Evolutionary conservation across 2,113 vertebrate genomes (phyloP), one percentile per base, ranked within the genome.

Genomic region (Aptenodytes forsteri): DNA sequence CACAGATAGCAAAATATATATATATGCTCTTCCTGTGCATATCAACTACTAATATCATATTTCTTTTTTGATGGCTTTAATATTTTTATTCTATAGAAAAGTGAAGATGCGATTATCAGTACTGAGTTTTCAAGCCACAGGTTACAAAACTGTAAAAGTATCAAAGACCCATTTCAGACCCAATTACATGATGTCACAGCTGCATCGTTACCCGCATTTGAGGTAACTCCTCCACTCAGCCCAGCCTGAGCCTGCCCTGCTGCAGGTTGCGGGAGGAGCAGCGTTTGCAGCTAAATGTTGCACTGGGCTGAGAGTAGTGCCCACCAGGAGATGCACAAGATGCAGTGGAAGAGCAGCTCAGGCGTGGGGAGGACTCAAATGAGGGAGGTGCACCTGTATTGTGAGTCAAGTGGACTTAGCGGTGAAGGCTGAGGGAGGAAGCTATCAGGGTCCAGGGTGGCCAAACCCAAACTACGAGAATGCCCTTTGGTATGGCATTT

Each of bases 1-100:
- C 95, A 94, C 96, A 98, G 96, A 95, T 97, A 83, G 61, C 42
- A 97, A 97, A 90, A 97, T 93, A 97, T 97, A 96, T 93, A 97
- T 89, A 90, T 85, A 90, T 91, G 49, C 13, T 94, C 71, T 90
- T 91, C 70, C 61, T 85, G 76, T 92, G 54, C 36, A 44, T 76
- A 93, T 56, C 30, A 76, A 40, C 58, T 66, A 62, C 32, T 54
- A 36, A 47, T 58, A 54, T 27, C 2, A 16, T 84, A 40, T 80
- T 84, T 95, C 8, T 69, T 65, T 70, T 85, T 55, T 49, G 23
- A 34, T 64, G 23, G 5, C 8, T 84, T 71, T 55, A 59, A 38
- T 59, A 83, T n/a, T 77, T 16, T 76, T 80, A 65, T 76, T 62
- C 71, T 86, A 34, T 42, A 58, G 42, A 64, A 92, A 81, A 86